A percentile compares a stretch with the other conserved stretches of the same genome.
Evolutionary conservation across 2,888 invertebrate species (phyloP).

Genomic region (Sarcophaga subvicina): DNA sequence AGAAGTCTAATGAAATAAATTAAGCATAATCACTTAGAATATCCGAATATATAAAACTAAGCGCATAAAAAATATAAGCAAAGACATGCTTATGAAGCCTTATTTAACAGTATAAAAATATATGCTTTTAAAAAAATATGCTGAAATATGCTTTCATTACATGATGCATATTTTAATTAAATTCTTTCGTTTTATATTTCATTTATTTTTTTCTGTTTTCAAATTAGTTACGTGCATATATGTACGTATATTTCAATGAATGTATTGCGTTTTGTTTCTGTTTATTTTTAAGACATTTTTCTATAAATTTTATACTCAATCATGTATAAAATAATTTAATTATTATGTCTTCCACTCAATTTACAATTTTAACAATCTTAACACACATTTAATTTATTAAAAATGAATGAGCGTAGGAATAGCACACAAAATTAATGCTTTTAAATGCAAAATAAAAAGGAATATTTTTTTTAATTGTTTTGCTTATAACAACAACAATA

Average conservation of each 20-base stretch:
- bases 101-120: not conserved
- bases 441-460: not conserved
- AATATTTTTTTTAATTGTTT: constrained; percentile 37
- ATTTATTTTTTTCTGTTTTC: too few relatives aligned
- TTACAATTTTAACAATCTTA: constrained; percentile 49
- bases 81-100: not conserved
- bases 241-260: too few relatives aligned
- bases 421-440: not conserved
- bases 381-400: constrained; percentile 57
- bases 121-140: not conserved
- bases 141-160: not conserved
- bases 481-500: not conserved
- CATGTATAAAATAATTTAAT: constrained; percentile 56
- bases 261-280: not conserved
- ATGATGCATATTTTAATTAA: too few relatives aligned
- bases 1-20: too few relatives aligned
- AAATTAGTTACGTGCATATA: not conserved
- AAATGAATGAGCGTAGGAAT: constrained; percentile 1
- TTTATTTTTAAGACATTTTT: not conserved
- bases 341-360: constrained; percentile 58
- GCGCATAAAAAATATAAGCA: not conserved
- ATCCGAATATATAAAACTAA: not conserved
- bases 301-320: constrained; percentile 25
- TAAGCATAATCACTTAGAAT: too few relatives aligned
- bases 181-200: too few relatives aligned